phyloP scores from a whole-genome alignment of 2,888 invertebrate species.

The Bursaphelenchus okinawaensis region DNA sequence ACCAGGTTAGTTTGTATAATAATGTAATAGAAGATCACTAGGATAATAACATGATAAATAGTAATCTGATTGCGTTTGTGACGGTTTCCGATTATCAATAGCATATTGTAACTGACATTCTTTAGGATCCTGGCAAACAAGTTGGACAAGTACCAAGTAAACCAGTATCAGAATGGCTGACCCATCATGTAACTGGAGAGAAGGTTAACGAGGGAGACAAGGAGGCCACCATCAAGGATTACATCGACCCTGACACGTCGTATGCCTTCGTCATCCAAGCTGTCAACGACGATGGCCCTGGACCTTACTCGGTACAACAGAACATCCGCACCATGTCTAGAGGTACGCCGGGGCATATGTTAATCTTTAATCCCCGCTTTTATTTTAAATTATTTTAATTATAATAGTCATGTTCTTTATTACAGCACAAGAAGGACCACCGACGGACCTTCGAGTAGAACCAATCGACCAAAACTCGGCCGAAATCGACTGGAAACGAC shows the following conservation, averaged over 20 bases:
- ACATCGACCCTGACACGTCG: constrained; percentile 49
- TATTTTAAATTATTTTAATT: no score
- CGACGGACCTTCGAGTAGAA: constrained; percentile 48
- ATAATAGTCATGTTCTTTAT: no score
- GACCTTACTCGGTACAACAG: constrained; percentile 54
- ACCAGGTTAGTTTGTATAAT: constrained; percentile 35
- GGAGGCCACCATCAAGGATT: constrained; percentile 44
- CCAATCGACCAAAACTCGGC: constrained; percentile 51
- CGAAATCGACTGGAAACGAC: constrained; percentile 48
- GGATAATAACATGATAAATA: no score
- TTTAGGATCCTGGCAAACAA: constrained; percentile 41
- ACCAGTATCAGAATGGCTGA: constrained; percentile 53
- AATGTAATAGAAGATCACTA: background rate
- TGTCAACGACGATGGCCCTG: constrained; percentile 54
- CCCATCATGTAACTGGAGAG: constrained; percentile 37
- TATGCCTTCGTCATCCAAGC: constrained; percentile 57
- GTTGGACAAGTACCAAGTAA: constrained; percentile 53
- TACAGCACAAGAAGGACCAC: constrained; percentile 51
- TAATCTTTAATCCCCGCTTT: no score
- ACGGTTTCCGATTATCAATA: background rate
- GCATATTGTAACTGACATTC: background rate
- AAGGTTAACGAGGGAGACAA: constrained; percentile 41
- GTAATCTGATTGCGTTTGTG: background rate
- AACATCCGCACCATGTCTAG: constrained; percentile 49
- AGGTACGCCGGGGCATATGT: no score